Conservation (phyloP, 2,888 invertebrate species). For the Pilophorus perplexus region DNA sequence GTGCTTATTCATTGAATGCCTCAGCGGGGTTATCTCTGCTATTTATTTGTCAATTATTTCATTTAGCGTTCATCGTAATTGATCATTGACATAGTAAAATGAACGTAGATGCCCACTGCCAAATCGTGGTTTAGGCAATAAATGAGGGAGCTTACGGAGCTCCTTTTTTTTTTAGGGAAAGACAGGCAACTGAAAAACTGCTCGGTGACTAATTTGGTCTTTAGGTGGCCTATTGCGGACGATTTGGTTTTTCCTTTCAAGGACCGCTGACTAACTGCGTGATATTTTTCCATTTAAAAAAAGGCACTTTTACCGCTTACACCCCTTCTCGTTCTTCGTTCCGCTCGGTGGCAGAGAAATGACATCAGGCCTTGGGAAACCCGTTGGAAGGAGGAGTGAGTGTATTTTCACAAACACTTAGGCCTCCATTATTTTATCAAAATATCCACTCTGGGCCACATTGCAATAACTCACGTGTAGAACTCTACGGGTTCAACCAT, state of each 20-base stretch:
- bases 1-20: no score
- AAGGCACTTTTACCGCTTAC: background rate
- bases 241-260: conserved; percentile 19
- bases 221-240: background rate
- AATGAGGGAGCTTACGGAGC: no score
- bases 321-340: background rate
- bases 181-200: background rate
- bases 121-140: no score
- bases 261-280: conserved; percentile 3
- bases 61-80: no score
- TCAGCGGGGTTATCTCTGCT: no score
- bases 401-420: conserved; percentile 39
- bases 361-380: background rate
- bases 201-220: conserved; percentile 2
- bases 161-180: background rate
- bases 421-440: conserved; percentile 39
- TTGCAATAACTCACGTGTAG: conserved; percentile 34
- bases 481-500: conserved; percentile 29
- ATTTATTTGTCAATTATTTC: no score
- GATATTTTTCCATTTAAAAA: conserved; percentile 31
- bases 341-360: conserved; percentile 5
- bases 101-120: no score
- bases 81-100: no score
- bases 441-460: conserved; percentile 37
- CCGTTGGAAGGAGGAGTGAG: conserved; percentile 6